Percentiles rank a stretch among this genome's conserved stretches.
phyloP scores from a whole-genome alignment of 1,140 invertebrate genomes.

The Neodiprion lecontei region DNA sequence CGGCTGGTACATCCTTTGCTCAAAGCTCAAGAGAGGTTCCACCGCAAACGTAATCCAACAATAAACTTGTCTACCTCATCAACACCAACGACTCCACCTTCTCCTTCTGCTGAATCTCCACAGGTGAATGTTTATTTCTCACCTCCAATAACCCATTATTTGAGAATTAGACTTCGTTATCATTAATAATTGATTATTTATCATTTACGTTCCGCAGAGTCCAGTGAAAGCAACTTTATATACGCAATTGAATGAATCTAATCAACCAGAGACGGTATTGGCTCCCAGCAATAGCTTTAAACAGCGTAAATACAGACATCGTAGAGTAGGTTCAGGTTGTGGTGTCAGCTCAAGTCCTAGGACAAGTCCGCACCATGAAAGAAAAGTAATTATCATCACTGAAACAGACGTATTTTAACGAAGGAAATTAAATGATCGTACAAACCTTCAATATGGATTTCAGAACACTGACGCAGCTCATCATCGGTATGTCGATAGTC shows the following conservation, averaged over 20 bases:
- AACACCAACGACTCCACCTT: slow-evolving; percentile 58
- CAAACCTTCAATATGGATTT: slow-evolving; percentile 16
- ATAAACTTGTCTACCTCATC: slow-evolving; percentile 54
- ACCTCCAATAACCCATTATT: too few species aligned
- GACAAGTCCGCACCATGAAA: slow-evolving; percentile 64
- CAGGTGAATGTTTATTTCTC: background rate
- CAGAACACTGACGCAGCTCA: slow-evolving; percentile 42
- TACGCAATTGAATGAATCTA: slow-evolving; percentile 66
- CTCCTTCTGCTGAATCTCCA: slow-evolving; percentile 51
- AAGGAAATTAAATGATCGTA: too few species aligned
- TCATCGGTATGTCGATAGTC: slow-evolving; percentile 62
- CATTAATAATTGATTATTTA: slow-evolving; percentile 31
- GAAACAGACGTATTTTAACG: too few species aligned
- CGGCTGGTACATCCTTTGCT: slow-evolving; percentile 68
- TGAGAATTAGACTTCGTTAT: background rate
- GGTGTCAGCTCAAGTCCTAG: slow-evolving; percentile 60
- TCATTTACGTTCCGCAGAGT: slow-evolving; percentile 45
- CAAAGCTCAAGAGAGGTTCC: slow-evolving; percentile 66
- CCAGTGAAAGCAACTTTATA: slow-evolving; percentile 67
- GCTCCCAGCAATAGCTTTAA: slow-evolving; percentile 55
- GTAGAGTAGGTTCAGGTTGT: slow-evolving; percentile 65
- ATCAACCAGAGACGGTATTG: slow-evolving; percentile 65
- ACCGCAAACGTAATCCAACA: slow-evolving; percentile 55
- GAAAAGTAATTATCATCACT: slow-evolving; percentile 46
- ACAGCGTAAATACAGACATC: slow-evolving; percentile 63